Base-by-base conservation (phyloP, 2,113 vertebrate species). In the Spilogale gracilis region DNA sequence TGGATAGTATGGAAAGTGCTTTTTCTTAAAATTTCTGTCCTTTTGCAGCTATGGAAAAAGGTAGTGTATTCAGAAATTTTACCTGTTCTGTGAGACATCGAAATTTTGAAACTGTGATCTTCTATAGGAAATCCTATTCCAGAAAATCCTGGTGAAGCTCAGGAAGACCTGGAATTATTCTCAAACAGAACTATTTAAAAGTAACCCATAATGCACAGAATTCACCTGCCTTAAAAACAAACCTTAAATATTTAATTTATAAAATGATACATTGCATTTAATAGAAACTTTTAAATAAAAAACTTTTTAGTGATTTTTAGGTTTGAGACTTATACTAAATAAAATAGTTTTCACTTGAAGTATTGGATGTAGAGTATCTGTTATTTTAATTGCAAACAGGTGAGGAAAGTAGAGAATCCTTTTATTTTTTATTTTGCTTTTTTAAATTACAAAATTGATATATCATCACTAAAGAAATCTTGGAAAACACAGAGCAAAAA, bases 111-210 rank as follows among this genome's bases (percentile, higher is more conserved):
- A 84, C 43, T 90, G 60, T 73, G 50, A 74, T 93, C 45, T 82
- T 65, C 43, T 71, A 2, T 74, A 45, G 88, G 73, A 94, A 87
- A 87, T 79, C 4, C 23, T 86, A 23, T 9, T 27, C 50, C 61
- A 84, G 79, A 60, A 89, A 54, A 92, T 91, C 16, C 25, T 67
- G n/a, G 7, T 60, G 23, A 86, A 85, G 56, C 13, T 69, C 60
- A 43, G 79, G 82, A 88, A 87, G 63, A 83, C 50, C 60, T 84
- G 81, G 32, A 67, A 25, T 97, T 86, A 92, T 67, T 16, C 18
- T 91, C 61, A 61, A 52, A 81, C 30, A 95, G 30, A 95, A 50
- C 89, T 91, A 88, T 93, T 95, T 94, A 87, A 95, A 88, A 58
- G 56, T 69, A 83, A 20, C 17, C 50, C 1, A 67, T 76, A 71